Percentiles rank a stretch among this genome's conserved stretches.
Evolutionary conservation across 1,140 invertebrate species (phyloP).

Genomic region (Hyposmocoma kahamanoa): DNA sequence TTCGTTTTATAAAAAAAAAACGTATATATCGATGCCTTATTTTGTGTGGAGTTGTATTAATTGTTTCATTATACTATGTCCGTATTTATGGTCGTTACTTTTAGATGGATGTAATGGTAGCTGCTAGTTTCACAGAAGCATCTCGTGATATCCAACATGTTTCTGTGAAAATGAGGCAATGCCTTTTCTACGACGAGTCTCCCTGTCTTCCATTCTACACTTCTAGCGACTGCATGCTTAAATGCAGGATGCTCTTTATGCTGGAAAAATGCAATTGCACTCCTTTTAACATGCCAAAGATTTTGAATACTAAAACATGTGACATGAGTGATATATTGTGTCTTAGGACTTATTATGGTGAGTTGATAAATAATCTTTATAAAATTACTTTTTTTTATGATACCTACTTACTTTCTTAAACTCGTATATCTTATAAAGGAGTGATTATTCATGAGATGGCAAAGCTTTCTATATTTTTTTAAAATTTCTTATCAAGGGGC

Average conservation of each 20-base stretch:
- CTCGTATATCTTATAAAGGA: too few species aligned
- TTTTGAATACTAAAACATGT: conserved; percentile 54
- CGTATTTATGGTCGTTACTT: neutral
- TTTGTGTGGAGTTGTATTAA: too few species aligned
- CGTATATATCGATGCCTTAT: too few species aligned
- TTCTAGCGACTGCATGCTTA: conserved; percentile 71
- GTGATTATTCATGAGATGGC: too few species aligned
- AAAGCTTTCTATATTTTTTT: too few species aligned
- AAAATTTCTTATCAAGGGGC: too few species aligned
- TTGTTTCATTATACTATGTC: too few species aligned
- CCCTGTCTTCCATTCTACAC: conserved; percentile 54
- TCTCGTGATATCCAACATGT: conserved; percentile 64
- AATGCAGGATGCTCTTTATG: conserved; percentile 71
- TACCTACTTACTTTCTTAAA: too few species aligned
- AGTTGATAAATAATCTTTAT: too few species aligned
- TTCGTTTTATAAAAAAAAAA: too few species aligned
- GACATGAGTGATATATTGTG: conserved; percentile 58
- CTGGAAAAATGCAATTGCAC: conserved; percentile 71
- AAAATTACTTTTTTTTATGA: too few species aligned
- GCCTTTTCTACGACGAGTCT: conserved; percentile 67
- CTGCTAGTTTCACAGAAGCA: conserved; percentile 52
- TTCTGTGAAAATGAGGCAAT: conserved; percentile 40
- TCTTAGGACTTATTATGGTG: conserved; percentile 48
- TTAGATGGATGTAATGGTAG: conserved; percentile 55
- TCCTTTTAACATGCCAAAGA: conserved; percentile 71